Evolutionary conservation across 2,113 vertebrate genomes (phyloP).

Genomic region (Dipodomys merriami): DNA sequence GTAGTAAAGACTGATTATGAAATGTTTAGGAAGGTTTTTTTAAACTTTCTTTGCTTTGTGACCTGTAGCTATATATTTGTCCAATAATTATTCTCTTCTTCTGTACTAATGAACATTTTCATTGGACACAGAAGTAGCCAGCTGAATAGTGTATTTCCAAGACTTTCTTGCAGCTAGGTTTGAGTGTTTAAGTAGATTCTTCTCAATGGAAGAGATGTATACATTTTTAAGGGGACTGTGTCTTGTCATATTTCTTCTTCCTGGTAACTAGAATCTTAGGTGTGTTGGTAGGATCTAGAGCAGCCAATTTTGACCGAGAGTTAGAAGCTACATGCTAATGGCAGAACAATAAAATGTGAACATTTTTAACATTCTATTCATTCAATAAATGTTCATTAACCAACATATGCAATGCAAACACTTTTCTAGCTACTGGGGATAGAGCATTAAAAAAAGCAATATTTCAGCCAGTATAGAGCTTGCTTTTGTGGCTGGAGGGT

Average conservation of each 20-base stretch:
- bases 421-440: neutral
- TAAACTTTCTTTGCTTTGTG: slow-evolving; percentile 22
- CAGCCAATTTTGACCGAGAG: neutral
- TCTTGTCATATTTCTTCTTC: neutral
- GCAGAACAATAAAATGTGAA: neutral
- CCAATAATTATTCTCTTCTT: neutral
- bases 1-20: neutral
- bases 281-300: neutral
- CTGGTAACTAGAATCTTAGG: neutral
- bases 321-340: neutral
- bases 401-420: neutral
- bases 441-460: neutral
- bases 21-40: neutral
- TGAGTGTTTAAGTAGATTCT: slow-evolving; percentile 34
- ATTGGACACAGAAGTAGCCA: neutral
- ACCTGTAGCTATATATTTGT: neutral
- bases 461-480: neutral
- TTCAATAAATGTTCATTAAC: neutral
- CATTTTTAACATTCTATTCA: neutral
- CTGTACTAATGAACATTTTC: neutral
- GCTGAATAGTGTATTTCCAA: neutral
- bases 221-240: neutral
- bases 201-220: neutral
- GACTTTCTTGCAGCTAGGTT: neutral
- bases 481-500: neutral